Evolutionary conservation across 2,888 invertebrate species (phyloP).

Genomic region (Dasysyrphus albostriatus): DNA sequence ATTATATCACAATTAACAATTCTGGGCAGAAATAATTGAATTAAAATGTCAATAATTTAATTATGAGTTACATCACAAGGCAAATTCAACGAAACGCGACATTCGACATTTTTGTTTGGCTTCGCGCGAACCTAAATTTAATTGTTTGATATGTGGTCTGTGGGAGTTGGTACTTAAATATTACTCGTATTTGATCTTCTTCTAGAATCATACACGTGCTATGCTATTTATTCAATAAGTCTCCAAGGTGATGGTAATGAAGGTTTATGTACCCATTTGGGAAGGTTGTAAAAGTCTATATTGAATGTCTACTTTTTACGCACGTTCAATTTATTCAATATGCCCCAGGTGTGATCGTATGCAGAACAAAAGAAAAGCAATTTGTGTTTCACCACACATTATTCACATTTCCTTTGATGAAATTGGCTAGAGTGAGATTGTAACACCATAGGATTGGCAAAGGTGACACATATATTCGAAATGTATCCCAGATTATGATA

Average conservation of each 20-base stretch:
- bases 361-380: slow-evolving; percentile 19
- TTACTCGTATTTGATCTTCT: not conserved
- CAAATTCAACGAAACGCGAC: not conserved
- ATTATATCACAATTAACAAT: slow-evolving; percentile 40
- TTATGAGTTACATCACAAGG: not conserved
- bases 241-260: slow-evolving; percentile 37
- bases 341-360: slow-evolving; percentile 28
- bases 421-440: not conserved
- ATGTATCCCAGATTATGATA: slow-evolving; percentile 1
- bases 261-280: slow-evolving; percentile 42
- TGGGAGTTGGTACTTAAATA: not conserved
- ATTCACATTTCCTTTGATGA: slow-evolving; percentile 32
- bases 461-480: slow-evolving; percentile 15
- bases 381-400: slow-evolving; percentile 43
- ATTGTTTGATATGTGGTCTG: not conserved
- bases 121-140: not conserved
- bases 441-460: not conserved
- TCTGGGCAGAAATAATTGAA: slow-evolving; percentile 48
- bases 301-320: slow-evolving; percentile 8
- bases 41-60: slow-evolving; percentile 49
- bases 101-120: slow-evolving; percentile 27
- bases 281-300: slow-evolving; percentile 2
- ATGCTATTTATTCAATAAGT: slow-evolving; percentile 35
- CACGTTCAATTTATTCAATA: slow-evolving; percentile 46
- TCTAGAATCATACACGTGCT: slow-evolving; percentile 12